A percentile compares a stretch with the other conserved stretches of the same genome.
Evolutionary conservation across 2,113 vertebrate species (phyloP).

Genomic region (Sprattus sprattus): DNA sequence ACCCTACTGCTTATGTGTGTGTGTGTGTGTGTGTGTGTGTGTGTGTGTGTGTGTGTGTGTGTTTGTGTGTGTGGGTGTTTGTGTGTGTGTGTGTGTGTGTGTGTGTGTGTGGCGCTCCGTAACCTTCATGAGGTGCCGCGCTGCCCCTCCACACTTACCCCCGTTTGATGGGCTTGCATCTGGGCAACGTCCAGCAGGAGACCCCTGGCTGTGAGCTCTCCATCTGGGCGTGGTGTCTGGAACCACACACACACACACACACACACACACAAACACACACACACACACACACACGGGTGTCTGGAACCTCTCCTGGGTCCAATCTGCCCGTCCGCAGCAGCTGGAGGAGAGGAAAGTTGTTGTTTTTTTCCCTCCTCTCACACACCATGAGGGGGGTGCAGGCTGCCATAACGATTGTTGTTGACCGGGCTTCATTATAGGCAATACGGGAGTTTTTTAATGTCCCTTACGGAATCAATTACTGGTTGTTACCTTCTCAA

Average conservation of each 20-base stretch:
- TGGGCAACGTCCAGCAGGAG: neutral
- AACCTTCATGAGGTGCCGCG: constrained; percentile 30
- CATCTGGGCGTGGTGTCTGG: neutral
- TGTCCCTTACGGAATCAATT: neutral
- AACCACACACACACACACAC: too few species aligned
- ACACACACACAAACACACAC: too few species aligned
- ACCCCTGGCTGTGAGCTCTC: neutral
- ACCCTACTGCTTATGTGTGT: neutral
- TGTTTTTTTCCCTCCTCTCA: neutral
- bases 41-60: too few species aligned
- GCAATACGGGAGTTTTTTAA: neutral
- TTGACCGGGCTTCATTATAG: neutral
- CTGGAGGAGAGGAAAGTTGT: neutral
- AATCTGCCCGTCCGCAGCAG: neutral
- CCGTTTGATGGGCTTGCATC: neutral
- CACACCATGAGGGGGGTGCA: neutral
- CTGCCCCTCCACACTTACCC: neutral
- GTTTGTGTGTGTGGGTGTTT: too few species aligned
- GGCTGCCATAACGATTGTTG: neutral
- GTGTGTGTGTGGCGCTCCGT: neutral
- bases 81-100: too few species aligned
- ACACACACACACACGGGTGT: too few species aligned
- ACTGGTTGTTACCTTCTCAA: neutral
- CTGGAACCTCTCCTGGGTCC: neutral
- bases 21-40: too few species aligned